Conservation (phyloP, 2,888 invertebrate species). For the Plagodis pulveraria region DNA sequence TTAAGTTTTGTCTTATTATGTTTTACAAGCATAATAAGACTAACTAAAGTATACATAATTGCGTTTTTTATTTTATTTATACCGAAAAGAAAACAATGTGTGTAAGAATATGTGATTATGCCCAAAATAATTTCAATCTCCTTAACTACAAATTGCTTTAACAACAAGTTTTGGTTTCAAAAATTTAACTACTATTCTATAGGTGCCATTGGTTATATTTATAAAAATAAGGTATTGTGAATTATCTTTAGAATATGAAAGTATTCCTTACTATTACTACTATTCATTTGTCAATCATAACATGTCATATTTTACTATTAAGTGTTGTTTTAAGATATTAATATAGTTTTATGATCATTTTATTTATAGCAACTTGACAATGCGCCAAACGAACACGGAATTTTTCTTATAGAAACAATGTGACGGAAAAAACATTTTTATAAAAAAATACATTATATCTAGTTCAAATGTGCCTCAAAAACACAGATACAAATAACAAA, state of each 20-base stretch:
- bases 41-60: too few species aligned
- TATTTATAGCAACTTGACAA: constrained; percentile 57
- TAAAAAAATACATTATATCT: constrained; percentile 10
- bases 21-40: too few species aligned
- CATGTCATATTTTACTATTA: constrained; percentile 11
- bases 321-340: neutral
- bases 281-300: constrained; percentile 13
- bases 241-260: constrained; percentile 2
- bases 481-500: constrained; percentile 8
- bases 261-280: constrained; percentile 2
- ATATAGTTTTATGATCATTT: neutral
- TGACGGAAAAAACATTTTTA: neutral
- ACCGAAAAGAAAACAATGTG: too few species aligned
- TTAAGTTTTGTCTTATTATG: too few species aligned
- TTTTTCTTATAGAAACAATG: constrained; percentile 42
- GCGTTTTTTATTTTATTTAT: too few species aligned
- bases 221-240: too few species aligned
- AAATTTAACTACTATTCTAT: too few species aligned
- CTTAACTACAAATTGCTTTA: too few species aligned
- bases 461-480: constrained; percentile 38
- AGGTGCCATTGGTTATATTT: too few species aligned
- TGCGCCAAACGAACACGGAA: constrained; percentile 61
- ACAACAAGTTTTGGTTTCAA: too few species aligned
- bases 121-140: too few species aligned
- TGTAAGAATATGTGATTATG: too few species aligned